Evolutionary conservation across 2,888 invertebrate genomes (phyloP).

Genomic region (Anticlea derivata): DNA sequence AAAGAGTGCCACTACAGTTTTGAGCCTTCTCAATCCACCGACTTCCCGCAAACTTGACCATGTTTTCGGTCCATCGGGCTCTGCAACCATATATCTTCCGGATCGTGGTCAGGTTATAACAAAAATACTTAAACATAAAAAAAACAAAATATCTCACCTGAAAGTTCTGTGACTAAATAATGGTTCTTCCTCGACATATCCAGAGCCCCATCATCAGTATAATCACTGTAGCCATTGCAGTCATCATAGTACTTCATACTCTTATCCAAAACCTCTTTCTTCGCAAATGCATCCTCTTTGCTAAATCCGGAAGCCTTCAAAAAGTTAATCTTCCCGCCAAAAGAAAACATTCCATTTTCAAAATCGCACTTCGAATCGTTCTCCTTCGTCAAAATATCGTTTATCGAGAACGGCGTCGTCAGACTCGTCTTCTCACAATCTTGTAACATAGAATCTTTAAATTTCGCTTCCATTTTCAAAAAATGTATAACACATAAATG

Average conservation of each 20-base stretch:
- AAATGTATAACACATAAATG: constrained; percentile 53
- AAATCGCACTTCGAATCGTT: constrained; percentile 73
- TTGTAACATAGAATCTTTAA: constrained; percentile 63
- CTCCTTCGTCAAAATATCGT: constrained; percentile 87
- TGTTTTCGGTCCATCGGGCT: too few species aligned
- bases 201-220: constrained; percentile 70
- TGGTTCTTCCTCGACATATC: constrained; percentile 79
- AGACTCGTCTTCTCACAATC: constrained; percentile 74
- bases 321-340: constrained; percentile 71
- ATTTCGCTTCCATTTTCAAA: constrained; percentile 72
- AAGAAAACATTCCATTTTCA: constrained; percentile 72
- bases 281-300: constrained; percentile 58
- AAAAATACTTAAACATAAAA: not conserved
- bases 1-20: too few species aligned
- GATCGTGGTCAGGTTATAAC: too few species aligned
- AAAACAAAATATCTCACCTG: constrained; percentile 59
- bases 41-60: too few species aligned
- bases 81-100: too few species aligned
- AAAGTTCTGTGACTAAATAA: constrained; percentile 75
- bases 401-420: constrained; percentile 88
- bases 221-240: constrained; percentile 66
- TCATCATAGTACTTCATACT: constrained; percentile 74
- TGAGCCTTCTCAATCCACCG: too few species aligned
- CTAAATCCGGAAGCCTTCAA: constrained; percentile 55
- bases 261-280: constrained; percentile 69